Base-by-base conservation (phyloP, 2,113 vertebrate species). In the Gavialis gangeticus region DNA sequence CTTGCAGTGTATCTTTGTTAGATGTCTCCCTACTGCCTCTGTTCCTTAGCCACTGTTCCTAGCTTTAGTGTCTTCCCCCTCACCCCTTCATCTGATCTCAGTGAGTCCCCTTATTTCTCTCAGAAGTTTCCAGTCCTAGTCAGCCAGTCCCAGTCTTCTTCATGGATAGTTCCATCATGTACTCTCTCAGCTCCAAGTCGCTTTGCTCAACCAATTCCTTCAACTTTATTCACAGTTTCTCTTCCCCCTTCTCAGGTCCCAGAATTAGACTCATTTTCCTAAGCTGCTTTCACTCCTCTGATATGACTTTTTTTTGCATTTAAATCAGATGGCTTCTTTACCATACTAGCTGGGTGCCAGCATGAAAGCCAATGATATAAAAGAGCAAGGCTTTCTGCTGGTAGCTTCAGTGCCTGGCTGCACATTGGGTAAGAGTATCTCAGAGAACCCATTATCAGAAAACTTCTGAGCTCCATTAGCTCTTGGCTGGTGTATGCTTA, bases 271-370 rank as follows among this genome's bases (percentile, higher is more conserved):
- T 10, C 24, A 24, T 5, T 66, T 13, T 83, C 24, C 10, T 10
- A 4, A 11, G 28, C 13, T 82, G 27, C 79, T 4, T 37, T 56
- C 34, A 46, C 8, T 8, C 55, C 16, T 19, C 57, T 73, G 11
- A 2, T 80, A 73, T 76, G 19, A 3, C 22, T 59, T 82, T 30
- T 17, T 95, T 88, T 37, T 82, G 8, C 4, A 82, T 89, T 86
- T 60, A 60, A 86, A 25, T 64, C 46, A 14, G 1, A 27, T 17
- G 4, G 5, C 34, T 10, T 7, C 30, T 67, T 81, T 6, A 12
- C 55, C 11, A 0, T 3, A 30, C 2, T 73, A 3, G 30, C 27
- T 71, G 27, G 46, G 7, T 0, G 0, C 8, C 62, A 87, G 34
- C 0, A 3, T 17, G 0, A 76, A 67, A n/a, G 64, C 30, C 17